Base-by-base conservation (phyloP, 2,113 vertebrate genomes). In the Uropsilus gracilis region DNA sequence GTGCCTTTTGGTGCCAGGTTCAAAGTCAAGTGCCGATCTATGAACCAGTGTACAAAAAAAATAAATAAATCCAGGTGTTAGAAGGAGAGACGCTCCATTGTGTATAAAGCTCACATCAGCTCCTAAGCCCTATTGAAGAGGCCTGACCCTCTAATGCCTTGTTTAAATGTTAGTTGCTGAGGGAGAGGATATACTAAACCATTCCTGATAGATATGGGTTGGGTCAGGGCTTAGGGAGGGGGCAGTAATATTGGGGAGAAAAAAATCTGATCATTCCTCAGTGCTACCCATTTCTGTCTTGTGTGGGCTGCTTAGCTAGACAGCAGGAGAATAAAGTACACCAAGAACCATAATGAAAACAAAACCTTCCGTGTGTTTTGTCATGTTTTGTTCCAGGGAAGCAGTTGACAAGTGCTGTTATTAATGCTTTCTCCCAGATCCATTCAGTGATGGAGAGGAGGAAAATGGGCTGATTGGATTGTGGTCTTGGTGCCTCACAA, bases 291-390 rank as follows among this genome's bases (percentile, higher is more conserved):
- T 98, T 97, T 98, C 98, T 98, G 98, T 98, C 98, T 98, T 98
- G 98, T 98, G 98, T 98, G 97, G 97, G 98, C 98, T 98, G 97
- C 97, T 97, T 93, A 98, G 98, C 98, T 98, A 98, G 98, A 98
- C 98, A 97, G 98, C 98, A 98, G 98, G 98, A 98, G 98, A 98
- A 98, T 98, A 98, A 98, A 99, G 98, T 98, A 98, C 98, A 98
- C 98, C 97, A 97, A 98, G 98, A 97, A 98, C 98, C 96, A 94
- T 98, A 97, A 97, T 97, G 97, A 96, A 98, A 98, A 97, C 92
- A 71, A 97, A 98, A 93, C 94, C 95, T 97, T 86, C 42, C 46
- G 32, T 42, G 98, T 98, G 97, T 98, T 95, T 95, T 87, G 90
- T 93, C 85, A 86, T 98, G 78, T 97, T 97, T 96, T 71, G 83